Percentiles rank a stretch among this genome's conserved stretches.
phyloP scores from a whole-genome alignment of 1,140 invertebrate genomes.

The Pinna nobilis region DNA sequence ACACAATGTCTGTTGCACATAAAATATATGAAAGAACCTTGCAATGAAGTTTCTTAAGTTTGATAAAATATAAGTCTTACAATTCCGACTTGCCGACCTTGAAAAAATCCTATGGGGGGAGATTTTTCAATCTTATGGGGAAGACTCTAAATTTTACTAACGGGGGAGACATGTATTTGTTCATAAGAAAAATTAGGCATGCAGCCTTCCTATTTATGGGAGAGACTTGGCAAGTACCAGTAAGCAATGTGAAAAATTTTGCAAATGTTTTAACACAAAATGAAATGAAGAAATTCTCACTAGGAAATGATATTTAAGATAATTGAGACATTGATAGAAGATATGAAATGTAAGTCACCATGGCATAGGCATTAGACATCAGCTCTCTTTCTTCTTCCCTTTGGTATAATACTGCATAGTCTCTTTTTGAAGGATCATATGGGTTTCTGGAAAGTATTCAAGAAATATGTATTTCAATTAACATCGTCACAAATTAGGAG shows the following conservation, averaged over 20 bases:
- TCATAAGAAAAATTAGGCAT: too few relatives aligned
- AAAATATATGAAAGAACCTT: too few relatives aligned
- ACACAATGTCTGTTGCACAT: too few relatives aligned
- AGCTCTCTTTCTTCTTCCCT: constrained; percentile 44
- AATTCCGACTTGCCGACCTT: too few relatives aligned
- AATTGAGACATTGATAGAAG: neutral
- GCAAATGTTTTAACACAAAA: neutral
- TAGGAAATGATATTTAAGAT: neutral
- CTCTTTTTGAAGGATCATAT: constrained; percentile 18
- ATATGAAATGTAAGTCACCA: neutral
- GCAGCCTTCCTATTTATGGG: too few relatives aligned
- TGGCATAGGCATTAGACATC: constrained; percentile 15
- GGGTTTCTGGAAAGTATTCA: constrained; percentile 17
- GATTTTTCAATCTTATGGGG: too few relatives aligned
- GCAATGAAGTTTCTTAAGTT: too few relatives aligned
- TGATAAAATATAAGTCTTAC: too few relatives aligned
- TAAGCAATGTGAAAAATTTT: neutral
- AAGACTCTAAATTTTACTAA: too few relatives aligned
- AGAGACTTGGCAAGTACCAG: too few relatives aligned
- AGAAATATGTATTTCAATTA: neutral
- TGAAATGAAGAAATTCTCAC: neutral
- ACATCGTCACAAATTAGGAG: neutral
- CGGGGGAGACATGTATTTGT: too few relatives aligned
- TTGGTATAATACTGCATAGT: constrained; percentile 48
- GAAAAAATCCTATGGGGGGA: too few relatives aligned